Evolutionary conservation across 2,113 vertebrate genomes (phyloP), one percentile per base, ranked within the genome.

Genomic region (Poeciliopsis prolifica): DNA sequence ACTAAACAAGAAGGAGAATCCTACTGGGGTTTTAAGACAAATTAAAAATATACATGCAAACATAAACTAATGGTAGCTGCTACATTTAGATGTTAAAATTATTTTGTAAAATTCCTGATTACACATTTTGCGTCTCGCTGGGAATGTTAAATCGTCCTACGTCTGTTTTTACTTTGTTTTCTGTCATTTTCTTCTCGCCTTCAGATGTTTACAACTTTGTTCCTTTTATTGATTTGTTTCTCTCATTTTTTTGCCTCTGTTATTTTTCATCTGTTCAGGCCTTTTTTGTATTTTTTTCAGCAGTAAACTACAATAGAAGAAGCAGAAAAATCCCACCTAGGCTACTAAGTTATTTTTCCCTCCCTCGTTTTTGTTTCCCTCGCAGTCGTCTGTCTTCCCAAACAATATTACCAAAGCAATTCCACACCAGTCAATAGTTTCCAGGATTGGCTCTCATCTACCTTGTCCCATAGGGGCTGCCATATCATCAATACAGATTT

Each of bases 401-500:
- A 94, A 94, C 92, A 94, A 94, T 93, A 93, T 94, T 93, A 93
- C 93, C 93, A 92, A 94, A 94, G 91, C 91, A 90, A 92, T 93
- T 94, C 91, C 89, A 87, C 89, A 88, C 75, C 88, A 93, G 92
- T 93, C 92, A 92, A 93, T 95, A 94, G 87, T 84, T 68, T 81
- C 78, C 78, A 77, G 90, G 89, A 92, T 93, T 93, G 92, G 88
- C 78, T 92, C 91, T 92, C 89, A 92, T 93, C 85, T 81, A 60
- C 78, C n/a, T 40, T 71, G 80, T 94, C 91, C 91, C 92, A 84
- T 71, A 86, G 87, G 91, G 84, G 80, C 81, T 88, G 87, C 89
- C 88, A 83, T 82, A 91, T 92, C 92, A 94, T 94, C 94, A 92
- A 93, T 94, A 94, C 92, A 93, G 92, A 94, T 95, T 94, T 94